These are phyloP conservation scores for Wasmannia auropunctata DNA, from an alignment of 1,140 invertebrate genomes.

Conservation along the genomic window DNA sequence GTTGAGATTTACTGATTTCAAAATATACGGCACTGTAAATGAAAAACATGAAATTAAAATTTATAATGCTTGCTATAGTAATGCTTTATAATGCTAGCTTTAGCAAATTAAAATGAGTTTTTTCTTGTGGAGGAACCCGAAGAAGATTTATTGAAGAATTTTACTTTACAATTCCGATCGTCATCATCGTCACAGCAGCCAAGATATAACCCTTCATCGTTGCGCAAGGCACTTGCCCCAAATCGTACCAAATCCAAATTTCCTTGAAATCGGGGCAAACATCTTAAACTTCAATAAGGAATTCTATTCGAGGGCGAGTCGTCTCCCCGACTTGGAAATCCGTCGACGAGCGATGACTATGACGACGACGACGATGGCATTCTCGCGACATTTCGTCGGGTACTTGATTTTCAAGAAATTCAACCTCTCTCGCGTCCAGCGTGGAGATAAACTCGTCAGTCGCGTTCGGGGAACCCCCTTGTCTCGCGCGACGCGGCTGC, in stretches of 20 bases:
- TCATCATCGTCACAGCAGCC: neutral
- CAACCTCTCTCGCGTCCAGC: neutral
- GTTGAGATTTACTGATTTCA: neutral
- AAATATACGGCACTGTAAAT: neutral
- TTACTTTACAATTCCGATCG: neutral
- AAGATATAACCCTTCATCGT: neutral
- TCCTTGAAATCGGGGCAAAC: neutral
- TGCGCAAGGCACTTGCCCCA: neutral
- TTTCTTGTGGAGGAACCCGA: neutral
- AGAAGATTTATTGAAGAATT: neutral
- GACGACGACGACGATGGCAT: neutral
- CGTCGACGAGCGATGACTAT: neutral
- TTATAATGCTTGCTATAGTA: too few species aligned
- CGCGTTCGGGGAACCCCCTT: neutral
- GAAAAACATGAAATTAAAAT: neutral
- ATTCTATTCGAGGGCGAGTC: neutral
- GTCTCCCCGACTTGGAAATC: neutral
- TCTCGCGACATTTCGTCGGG: neutral
- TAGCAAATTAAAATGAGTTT: neutral
- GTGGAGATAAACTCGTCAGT: neutral
- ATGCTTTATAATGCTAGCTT: too few species aligned
- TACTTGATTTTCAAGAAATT: slow-evolving; percentile 26
- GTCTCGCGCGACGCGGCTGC: slow-evolving; percentile 9
- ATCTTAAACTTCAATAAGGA: slow-evolving; percentile 15
- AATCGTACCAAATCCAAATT: slow-evolving; percentile 2